Percentiles rank a stretch among this genome's conserved stretches.
Evolutionary conservation across 2,797 vertebrate genomes (phyloP).

Genomic region (Takifugu ocellatus): DNA sequence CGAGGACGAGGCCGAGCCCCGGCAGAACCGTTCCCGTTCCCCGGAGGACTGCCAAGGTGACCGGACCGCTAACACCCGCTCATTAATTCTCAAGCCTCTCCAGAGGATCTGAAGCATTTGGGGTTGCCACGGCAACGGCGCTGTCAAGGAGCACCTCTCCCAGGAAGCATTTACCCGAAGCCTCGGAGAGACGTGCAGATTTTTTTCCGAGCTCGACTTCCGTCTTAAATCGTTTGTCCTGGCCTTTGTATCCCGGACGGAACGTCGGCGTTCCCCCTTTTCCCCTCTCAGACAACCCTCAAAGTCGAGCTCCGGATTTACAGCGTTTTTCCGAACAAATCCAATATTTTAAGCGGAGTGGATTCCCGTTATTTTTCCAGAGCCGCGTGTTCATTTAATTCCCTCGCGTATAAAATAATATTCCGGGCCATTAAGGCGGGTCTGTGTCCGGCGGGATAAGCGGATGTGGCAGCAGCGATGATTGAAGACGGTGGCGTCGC

Average conservation of each 20-base stretch:
- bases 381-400: constrained; percentile 64
- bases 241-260: background rate
- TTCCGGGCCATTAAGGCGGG: constrained; percentile 62
- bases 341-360: constrained; percentile 50
- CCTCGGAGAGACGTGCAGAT: too few relatives aligned
- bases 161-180: too few relatives aligned
- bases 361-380: constrained; percentile 59
- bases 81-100: background rate
- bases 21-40: constrained; percentile 25
- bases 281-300: constrained; percentile 28
- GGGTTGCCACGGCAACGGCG: too few relatives aligned
- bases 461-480: constrained; percentile 55
- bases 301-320: constrained; percentile 43
- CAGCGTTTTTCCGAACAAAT: constrained; percentile 56
- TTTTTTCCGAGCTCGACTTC: too few relatives aligned
- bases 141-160: too few relatives aligned
- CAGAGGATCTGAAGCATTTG: background rate
- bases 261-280: constrained; percentile 20
- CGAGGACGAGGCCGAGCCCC: constrained; percentile 19
- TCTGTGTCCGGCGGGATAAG: constrained; percentile 64
- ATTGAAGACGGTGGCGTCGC: constrained; percentile 67
- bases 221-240: too few relatives aligned
- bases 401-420: constrained; percentile 69
- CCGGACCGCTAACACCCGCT: constrained; percentile 7
- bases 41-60: constrained; percentile 52